Evolutionary conservation across 1,140 invertebrate genomes (phyloP).

Genomic region (Hylaeus volcanicus): DNA sequence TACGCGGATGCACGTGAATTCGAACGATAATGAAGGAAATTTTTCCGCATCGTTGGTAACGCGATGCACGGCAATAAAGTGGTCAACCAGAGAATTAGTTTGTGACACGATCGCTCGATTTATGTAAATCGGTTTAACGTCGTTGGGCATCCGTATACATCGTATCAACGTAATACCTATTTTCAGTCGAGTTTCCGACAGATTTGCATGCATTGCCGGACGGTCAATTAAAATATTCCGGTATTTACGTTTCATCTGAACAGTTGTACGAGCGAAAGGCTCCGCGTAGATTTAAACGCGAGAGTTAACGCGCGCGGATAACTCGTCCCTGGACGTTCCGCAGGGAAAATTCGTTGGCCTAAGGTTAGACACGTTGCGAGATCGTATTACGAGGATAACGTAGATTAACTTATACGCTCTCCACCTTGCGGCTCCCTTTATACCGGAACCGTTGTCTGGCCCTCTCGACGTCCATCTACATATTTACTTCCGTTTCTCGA

Average conservation of each 20-base stretch:
- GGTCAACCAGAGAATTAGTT: conserved; percentile 57
- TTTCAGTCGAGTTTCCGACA: conserved; percentile 25
- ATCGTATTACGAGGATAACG: conserved; percentile 53
- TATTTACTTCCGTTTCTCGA: no score
- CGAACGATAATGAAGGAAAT: conserved; percentile 26
- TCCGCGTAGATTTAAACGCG: background rate
- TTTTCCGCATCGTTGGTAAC: conserved; percentile 20
- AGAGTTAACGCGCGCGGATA: background rate
- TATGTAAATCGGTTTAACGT: conserved; percentile 75
- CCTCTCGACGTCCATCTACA: no score
- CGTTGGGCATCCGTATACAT: conserved; percentile 47
- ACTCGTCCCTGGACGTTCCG: conserved; percentile 17
- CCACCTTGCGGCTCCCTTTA: background rate
- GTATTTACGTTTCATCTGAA: conserved; percentile 32
- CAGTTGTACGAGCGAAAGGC: conserved; percentile 13
- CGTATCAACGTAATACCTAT: conserved; percentile 70
- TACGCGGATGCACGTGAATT: background rate
- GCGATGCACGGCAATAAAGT: conserved; percentile 40
- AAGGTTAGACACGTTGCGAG: conserved; percentile 8
- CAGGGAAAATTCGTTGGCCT: conserved; percentile 28
- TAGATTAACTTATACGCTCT: conserved; percentile 54
- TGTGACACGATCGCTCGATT: conserved; percentile 63
- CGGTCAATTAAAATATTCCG: conserved; percentile 60
- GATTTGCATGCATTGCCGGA: conserved; percentile 70
- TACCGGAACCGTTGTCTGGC: no score